Evolutionary conservation across 2,888 invertebrate genomes (phyloP).

Genomic region (Oxytorus armatus): DNA sequence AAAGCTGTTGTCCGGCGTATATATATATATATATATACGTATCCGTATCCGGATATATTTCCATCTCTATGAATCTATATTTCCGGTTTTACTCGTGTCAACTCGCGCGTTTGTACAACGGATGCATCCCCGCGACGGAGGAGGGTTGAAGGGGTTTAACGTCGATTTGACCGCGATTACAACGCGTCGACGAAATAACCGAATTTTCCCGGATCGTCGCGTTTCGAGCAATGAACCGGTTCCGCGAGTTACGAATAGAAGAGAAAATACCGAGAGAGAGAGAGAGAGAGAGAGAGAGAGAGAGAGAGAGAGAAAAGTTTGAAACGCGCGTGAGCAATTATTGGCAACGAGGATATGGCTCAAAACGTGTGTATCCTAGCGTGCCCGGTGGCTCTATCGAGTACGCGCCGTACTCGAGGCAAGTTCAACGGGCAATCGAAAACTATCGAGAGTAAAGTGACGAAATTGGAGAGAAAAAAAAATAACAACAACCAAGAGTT

Average conservation of each 20-base stretch:
- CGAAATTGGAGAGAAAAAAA: constrained; percentile 19
- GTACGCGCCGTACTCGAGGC: constrained; percentile 8
- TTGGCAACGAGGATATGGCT: constrained; percentile 71
- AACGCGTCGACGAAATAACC: constrained; percentile 77
- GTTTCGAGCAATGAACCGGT: constrained; percentile 69
- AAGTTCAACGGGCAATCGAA: constrained; percentile 77
- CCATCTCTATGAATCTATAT: constrained; percentile 49
- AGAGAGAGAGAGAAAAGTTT: constrained; percentile 46
- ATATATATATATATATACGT: constrained; percentile 7
- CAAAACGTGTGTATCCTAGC: not conserved
- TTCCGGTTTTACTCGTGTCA: constrained; percentile 40
- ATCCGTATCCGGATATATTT: constrained; percentile 1
- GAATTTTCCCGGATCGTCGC: constrained; percentile 75
- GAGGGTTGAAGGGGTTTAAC: constrained; percentile 28
- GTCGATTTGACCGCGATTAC: constrained; percentile 74
- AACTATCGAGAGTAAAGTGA: constrained; percentile 78
- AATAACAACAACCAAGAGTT: constrained; percentile 50
- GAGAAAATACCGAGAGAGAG: constrained; percentile 35
- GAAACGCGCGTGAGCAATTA: constrained; percentile 75
- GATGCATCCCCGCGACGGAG: not conserved
- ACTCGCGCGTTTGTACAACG: constrained; percentile 46
- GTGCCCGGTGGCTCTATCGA: constrained; percentile 5
- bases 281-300: constrained; percentile 46
- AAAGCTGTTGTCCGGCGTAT: constrained; percentile 21
- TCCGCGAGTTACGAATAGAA: constrained; percentile 28